Base-by-base conservation (phyloP, 92 coral and sea anemone species). In the Muricea muricata region DNA sequence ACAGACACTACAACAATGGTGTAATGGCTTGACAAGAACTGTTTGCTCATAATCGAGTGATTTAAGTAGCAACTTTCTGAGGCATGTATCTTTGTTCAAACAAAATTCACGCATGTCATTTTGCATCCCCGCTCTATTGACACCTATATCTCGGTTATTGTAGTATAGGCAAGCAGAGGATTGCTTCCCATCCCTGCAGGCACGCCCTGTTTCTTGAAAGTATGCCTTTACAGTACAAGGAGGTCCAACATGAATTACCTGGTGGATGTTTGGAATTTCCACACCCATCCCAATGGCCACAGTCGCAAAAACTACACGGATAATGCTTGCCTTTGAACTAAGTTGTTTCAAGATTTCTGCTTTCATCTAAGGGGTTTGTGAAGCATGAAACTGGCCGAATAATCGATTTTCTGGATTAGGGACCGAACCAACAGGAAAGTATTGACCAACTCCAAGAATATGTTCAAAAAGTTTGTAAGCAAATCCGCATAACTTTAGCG, bases 261-360 rank as follows among this genome's bases (percentile, higher is more conserved):
- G n/a, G n/a, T n/a, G n/a, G n/a, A n/a, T n/a, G n/a, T n/a, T n/a
- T n/a, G n/a, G n/a, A n/a, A n/a, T n/a, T n/a, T n/a, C n/a, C n/a
- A n/a, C n/a, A n/a, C n/a, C n/a, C n/a, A n/a, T n/a, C 18, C 81
- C 87, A 57, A 83, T 25, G 10, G 87, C 87, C 47, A 83, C 65
- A 32, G 87, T 83, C 35, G 87, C 81, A 83, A 72, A 83, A 83
- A 83, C 35, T 17, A 83, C 72, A 31, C 73, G 42, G 7, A 54
- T 24, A 14, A 29, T 71, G 56, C 81, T 50, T 28, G 30, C 29
- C 32, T 48, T 12, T 20, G 52, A 50, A 32, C 81, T 70, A 10
- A 83, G 65, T 48, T 83, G 69, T 28, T 50, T 33, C n/a, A 83
- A 57, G 45, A 83, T 72, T 14, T 41, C 4, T 14, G 70, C 87